A percentile compares a stretch with the other conserved stretches of the same genome.
Evolutionary conservation across 2,113 vertebrate species (phyloP).

Genomic region (Odocoileus virginianus): DNA sequence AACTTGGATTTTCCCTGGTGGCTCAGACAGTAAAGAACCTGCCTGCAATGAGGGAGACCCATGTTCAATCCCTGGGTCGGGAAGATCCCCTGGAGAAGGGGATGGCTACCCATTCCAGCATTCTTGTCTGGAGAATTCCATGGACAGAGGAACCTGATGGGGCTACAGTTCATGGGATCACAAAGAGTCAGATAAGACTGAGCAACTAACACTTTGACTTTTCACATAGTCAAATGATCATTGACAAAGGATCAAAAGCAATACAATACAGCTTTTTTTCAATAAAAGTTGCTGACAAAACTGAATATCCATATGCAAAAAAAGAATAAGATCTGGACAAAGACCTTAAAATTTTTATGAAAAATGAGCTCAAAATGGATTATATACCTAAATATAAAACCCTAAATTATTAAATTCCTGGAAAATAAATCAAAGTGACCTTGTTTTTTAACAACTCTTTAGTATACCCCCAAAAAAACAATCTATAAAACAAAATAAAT

Average conservation of each 20-base stretch:
- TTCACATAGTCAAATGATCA: not conserved
- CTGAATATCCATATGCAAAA: not conserved
- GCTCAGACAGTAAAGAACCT: not conserved
- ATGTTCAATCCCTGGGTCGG: not conserved
- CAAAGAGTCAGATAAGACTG: not conserved
- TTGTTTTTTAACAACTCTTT: not conserved
- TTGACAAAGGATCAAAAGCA: not conserved
- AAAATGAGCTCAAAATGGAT: not conserved
- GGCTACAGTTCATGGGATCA: not conserved
- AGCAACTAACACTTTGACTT: not conserved
- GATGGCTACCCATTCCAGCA: not conserved
- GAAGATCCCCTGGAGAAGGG: not conserved
- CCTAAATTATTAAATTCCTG: not conserved
- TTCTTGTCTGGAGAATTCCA: not conserved
- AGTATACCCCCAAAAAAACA: not conserved
- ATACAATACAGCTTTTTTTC: not conserved
- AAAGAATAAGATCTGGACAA: not conserved
- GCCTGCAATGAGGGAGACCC: not conserved
- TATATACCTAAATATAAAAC: not conserved
- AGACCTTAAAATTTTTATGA: not conserved
- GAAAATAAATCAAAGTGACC: not conserved
- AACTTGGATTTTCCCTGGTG: not conserved
- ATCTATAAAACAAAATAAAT: not conserved
- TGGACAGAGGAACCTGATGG: not conserved
- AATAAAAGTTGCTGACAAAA: not conserved